phyloP scores from a whole-genome alignment of 2,113 vertebrate genomes.

The Coturnix japonica region DNA sequence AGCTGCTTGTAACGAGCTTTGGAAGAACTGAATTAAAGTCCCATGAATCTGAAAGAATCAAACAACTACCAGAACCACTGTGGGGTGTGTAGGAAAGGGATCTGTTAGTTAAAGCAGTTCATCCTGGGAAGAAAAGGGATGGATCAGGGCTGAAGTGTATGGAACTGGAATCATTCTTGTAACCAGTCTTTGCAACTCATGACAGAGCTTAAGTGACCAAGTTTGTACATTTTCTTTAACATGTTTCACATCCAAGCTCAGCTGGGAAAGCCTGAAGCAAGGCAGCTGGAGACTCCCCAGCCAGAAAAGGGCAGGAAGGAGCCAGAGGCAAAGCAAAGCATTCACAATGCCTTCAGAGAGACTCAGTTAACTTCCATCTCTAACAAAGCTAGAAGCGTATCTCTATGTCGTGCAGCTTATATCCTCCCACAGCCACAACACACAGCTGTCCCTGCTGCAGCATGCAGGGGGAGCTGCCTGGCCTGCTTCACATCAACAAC shows the following conservation, averaged over 20 bases:
- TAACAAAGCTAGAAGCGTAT: not conserved
- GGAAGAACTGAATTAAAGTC: not conserved
- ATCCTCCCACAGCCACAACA: not conserved
- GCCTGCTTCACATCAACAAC: rapidly evolving
- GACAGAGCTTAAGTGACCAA: not conserved
- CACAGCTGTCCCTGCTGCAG: not conserved
- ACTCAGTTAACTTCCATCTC: not conserved
- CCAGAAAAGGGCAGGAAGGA: not conserved
- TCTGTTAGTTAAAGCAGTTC: not conserved
- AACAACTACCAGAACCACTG: not conserved
- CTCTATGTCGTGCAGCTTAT: not conserved
- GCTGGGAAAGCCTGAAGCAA: not conserved
- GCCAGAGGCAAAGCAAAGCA: not conserved
- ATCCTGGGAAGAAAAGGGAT: not conserved
- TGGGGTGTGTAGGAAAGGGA: not conserved
- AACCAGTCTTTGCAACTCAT: rapidly evolving
- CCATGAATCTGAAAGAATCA: not conserved
- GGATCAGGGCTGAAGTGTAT: not conserved
- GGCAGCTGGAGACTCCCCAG: not conserved
- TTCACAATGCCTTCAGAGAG: not conserved
- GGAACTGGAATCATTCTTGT: not conserved
- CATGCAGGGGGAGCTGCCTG: not conserved
- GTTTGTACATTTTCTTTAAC: not conserved
- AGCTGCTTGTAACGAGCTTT: constrained; percentile 17
- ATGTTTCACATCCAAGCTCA: not conserved